Evolutionary conservation across 2,113 vertebrate genomes (phyloP).

Genomic region (Esox niger): DNA sequence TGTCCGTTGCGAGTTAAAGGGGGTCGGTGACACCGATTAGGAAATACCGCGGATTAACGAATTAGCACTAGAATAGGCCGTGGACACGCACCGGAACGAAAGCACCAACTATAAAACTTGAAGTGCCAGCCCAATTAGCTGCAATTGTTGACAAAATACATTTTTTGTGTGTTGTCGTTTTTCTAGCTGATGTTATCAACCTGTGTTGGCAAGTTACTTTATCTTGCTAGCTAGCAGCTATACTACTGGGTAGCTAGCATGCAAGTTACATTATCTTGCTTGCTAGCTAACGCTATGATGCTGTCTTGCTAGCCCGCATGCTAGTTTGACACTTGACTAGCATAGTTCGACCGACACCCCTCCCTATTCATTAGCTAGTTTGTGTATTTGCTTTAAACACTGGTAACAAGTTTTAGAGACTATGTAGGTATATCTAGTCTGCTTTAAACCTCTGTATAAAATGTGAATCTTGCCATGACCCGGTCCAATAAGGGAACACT

Average conservation of each 20-base stretch:
- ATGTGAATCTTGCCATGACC: too few relatives aligned
- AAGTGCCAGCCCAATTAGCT: background rate
- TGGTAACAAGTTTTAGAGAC: too few relatives aligned
- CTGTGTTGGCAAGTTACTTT: background rate
- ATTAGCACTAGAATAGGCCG: background rate
- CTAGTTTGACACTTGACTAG: slow-evolving; percentile 10
- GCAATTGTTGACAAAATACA: background rate
- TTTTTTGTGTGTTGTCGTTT: background rate
- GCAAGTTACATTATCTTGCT: background rate
- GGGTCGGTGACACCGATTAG: background rate
- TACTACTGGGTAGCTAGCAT: background rate
- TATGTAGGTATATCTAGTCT: too few relatives aligned
- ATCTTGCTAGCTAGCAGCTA: background rate
- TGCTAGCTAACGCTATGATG: background rate
- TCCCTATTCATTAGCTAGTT: background rate
- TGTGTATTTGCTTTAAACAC: too few relatives aligned
- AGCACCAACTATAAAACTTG: background rate
- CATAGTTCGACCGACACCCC: background rate
- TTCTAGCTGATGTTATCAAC: background rate
- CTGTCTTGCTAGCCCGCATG: background rate
- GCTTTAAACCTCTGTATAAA: too few relatives aligned
- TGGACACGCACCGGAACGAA: background rate
- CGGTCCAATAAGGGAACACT: too few relatives aligned
- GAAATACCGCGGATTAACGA: slow-evolving; percentile 5
- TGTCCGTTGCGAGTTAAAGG: background rate